Percentiles rank a stretch among this genome's conserved stretches.
phyloP scores from a whole-genome alignment of 2,888 invertebrate species.

The Drosophila nr. fundita region DNA sequence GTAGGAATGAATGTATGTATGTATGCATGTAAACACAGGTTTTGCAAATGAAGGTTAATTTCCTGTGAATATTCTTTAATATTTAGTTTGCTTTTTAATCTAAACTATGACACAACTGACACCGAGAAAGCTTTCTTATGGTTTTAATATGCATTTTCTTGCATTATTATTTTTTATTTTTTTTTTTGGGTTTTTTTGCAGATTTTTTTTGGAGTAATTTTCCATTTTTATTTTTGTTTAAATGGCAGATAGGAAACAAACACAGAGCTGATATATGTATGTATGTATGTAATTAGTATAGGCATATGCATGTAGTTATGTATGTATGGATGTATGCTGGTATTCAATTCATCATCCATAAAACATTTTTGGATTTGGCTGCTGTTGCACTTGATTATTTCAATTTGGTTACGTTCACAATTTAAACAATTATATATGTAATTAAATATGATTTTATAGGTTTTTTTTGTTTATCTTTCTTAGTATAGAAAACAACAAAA shows the following conservation, averaged over 20 bases:
- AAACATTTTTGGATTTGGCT: conserved; percentile 30
- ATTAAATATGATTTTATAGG: conserved; percentile 34
- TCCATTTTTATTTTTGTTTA: conserved; percentile 4
- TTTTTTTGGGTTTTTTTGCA: conserved; percentile 18
- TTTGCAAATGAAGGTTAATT: conserved; percentile 49
- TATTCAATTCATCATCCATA: conserved; percentile 8
- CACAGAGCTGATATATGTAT: conserved; percentile 29
- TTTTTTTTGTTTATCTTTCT: conserved; percentile 10
- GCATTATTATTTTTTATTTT: conserved; percentile 2
- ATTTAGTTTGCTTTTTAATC: conserved; percentile 49
- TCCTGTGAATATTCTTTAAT: conserved; percentile 31
- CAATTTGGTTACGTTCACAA: conserved; percentile 39
- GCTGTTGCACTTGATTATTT: conserved; percentile 27
- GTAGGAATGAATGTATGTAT: conserved; percentile 5
- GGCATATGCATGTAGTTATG: conserved; percentile 27
- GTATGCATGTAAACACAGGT: conserved; percentile 19
- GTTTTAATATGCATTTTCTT: conserved; percentile 28
- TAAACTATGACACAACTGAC: conserved; percentile 74
- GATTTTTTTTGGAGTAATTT: conserved; percentile 15
- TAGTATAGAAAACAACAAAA: conserved; percentile 76
- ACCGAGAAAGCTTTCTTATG: conserved; percentile 62
- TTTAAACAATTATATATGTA: conserved; percentile 54
- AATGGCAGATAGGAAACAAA: conserved; percentile 46
- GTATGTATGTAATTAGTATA: conserved; percentile 14
- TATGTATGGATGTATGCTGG: conserved; percentile 21